phyloP scores from a whole-genome alignment of 2,797 vertebrate genomes.

The Staurois parvus region DNA sequence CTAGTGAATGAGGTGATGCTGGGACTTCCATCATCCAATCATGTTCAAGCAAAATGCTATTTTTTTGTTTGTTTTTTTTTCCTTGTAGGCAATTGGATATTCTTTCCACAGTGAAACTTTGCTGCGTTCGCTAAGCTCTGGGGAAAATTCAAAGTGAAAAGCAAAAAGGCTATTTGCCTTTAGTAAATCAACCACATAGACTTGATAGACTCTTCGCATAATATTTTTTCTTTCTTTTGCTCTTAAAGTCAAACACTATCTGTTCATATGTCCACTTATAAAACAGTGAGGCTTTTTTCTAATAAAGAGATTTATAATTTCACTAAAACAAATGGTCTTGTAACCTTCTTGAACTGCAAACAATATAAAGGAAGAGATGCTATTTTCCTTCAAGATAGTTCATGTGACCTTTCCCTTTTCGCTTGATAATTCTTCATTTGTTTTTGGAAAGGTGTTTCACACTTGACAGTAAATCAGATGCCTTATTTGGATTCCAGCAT shows the following conservation, averaged over 20 bases:
- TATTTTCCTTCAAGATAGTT: not conserved
- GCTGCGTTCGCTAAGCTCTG: no score
- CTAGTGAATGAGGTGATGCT: no score
- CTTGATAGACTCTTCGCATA: not conserved
- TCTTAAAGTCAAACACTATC: not conserved
- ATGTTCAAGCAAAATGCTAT: no score
- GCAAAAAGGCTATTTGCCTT: no score
- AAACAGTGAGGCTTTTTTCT: not conserved
- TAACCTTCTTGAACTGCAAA: not conserved
- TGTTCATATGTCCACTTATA: not conserved
- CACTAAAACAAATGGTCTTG: not conserved
- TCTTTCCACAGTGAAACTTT: no score
- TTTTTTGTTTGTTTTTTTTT: no score
- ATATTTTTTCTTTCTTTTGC: not conserved
- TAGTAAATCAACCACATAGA: no score
- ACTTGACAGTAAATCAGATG: not conserved
- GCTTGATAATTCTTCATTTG: slow-evolving; percentile 18
- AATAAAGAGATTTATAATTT: not conserved
- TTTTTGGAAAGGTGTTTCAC: not conserved
- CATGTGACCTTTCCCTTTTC: slow-evolving; percentile 13
- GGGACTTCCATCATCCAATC: no score
- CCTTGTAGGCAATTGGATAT: no score
- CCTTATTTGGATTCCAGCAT: slow-evolving; percentile 3
- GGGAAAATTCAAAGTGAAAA: no score
- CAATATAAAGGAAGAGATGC: slow-evolving; percentile 2